Evolutionary conservation across 2,113 vertebrate genomes (phyloP), one percentile per base, ranked within the genome.

Genomic region (Ochotona curzoniae): DNA sequence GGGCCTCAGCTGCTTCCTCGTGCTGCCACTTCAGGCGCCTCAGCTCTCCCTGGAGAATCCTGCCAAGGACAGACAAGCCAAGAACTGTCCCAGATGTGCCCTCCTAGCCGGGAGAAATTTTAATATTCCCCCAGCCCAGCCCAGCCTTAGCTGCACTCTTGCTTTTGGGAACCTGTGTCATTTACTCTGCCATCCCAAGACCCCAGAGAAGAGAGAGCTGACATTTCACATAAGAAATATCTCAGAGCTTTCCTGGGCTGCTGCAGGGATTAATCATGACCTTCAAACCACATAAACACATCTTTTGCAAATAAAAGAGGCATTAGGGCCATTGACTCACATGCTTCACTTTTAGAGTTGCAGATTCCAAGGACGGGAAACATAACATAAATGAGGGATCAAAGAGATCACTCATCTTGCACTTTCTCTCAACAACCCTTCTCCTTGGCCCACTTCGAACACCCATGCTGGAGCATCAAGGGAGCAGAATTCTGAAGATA

Each of bases 11-110:
- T 0, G 99, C 99, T 95, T 99, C 99, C 28, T 99, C 99, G 0
- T 99, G 99, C 96, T 99, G 99, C 99, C 99, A 99, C 93, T 99
- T 99, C 93, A 99, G 98, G 87, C 99, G 98, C 74, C 98, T 98
- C 96, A 99, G 98, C 97, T 99, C 99, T 84, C 99, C 98, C 96
- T 99, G 99, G 85, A 99, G 99, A 97, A 99, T 98, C 97, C 99
- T 99, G 98, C 28, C 66, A 44, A 47, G 64, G 70, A 91, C 60
- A 96, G 0, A 93, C 75, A 93, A 70, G 67, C 71, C 63, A 54
- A 90, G 38, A 63, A 25, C 32, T 71, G 32, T 38, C 60, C 30
- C 73, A 87, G 28, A 74, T 30, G 75, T n/a, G 15, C 64, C n/a
- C 25, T 61, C 15, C 18, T 63, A 76, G 32, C 63, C 54, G 60